Evolutionary conservation across 2,797 vertebrate species (phyloP), one percentile per base, ranked within the genome.

Genomic region (Ctenopoma multispine): DNA sequence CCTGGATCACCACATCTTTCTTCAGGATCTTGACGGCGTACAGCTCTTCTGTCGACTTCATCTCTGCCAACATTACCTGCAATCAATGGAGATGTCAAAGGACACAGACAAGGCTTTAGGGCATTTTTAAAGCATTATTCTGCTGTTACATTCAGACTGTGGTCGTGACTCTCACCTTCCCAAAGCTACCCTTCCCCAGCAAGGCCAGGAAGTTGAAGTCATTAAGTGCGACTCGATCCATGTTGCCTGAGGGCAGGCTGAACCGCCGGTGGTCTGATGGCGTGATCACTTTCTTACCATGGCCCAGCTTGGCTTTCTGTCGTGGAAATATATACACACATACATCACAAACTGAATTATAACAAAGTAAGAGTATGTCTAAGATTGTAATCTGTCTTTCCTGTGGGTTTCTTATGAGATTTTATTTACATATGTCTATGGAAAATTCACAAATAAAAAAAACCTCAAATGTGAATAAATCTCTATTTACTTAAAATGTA

Each of bases 1-100:
- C 98, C 88, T 99, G 98, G 87, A 99, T 99, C 84, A 99, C 97
- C 15, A 99, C 98, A 0, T 99, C 98, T 77, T 99, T 99, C 82
- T 99, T 99, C 81, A 99, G 90, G 89, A 99, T 99, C 90, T 99
- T 99, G 89, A 99, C 90, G 47, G 98, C 98, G 0, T 96, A 99
- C 41, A 99, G 96, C 77, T 98, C 96, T 73, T 98, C 96, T 0
- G 96, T 94, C 0, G 96, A 96, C 85, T 98, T 99, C 93, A 96
- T 96, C 90, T 99, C 98, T 0, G 97, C 96, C 56, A 99, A 88
- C 98, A 99, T 98, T 74, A 99, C 98, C 98, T 99, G 87, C 4
- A n/a, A 44, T 29, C 12, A 40, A 50, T 1, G 15, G 20, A 54
- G 43, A 72, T 8, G 2, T 2, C 20, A 15, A 0, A 8, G 36